phyloP scores from a whole-genome alignment of 2,797 vertebrate species.

The Rhabdophis nuchalis region DNA sequence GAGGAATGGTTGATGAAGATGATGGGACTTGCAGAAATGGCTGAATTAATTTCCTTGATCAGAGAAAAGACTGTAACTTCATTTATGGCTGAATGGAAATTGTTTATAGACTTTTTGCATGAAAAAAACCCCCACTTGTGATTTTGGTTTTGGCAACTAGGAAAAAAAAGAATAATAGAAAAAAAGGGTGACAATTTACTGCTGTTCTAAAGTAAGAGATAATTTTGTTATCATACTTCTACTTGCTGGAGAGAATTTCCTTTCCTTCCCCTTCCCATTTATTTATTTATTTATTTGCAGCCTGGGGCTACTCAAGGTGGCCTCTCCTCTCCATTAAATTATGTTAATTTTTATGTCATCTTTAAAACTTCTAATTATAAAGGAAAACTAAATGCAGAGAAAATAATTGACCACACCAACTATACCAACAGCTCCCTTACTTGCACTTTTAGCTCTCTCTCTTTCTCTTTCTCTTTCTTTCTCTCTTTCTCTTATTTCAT shows the following conservation, averaged over 20 bases:
- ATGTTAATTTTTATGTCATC: no score
- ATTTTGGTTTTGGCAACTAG: not conserved
- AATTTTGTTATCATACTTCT: not conserved
- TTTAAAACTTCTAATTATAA: no score
- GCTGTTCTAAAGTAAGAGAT: not conserved
- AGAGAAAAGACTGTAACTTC: not conserved
- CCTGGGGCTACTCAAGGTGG: no score
- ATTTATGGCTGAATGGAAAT: not conserved
- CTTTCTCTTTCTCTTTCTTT: accelerated
- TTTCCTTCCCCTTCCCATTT: not conserved
- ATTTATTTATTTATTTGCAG: no score
- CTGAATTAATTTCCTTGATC: not conserved
- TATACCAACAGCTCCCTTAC: not conserved
- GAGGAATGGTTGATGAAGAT: not conserved
- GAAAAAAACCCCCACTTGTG: not conserved
- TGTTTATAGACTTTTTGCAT: not conserved
- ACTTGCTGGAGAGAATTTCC: not conserved
- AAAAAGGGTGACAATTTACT: no score
- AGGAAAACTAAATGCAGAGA: no score
- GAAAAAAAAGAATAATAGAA: not conserved
- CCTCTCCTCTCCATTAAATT: no score
- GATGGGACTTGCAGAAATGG: not conserved
- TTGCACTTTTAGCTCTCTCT: not conserved
- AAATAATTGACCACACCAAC: no score
- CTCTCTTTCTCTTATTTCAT: not conserved